phyloP scores from a whole-genome alignment of 2,113 vertebrate species.

The Sylvicapra grimmia region DNA sequence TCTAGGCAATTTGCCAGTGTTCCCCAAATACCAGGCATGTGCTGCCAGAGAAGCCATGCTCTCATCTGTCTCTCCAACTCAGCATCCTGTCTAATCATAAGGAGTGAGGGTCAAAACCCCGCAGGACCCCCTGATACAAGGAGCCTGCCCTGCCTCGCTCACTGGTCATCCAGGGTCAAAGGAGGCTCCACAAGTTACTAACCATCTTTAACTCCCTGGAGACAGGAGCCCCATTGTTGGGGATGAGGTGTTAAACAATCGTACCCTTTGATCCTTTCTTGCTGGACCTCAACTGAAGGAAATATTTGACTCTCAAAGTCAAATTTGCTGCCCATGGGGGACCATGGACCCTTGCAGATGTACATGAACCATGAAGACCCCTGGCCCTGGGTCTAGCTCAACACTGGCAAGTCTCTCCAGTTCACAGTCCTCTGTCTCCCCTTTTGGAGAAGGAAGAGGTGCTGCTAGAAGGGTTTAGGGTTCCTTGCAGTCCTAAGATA shows the following conservation, averaged over 20 bases:
- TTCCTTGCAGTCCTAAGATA: not conserved
- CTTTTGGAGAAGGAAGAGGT: not conserved
- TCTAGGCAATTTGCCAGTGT: not conserved
- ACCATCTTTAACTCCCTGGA: not conserved
- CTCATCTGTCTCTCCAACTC: not conserved
- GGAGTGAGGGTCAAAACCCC: not conserved
- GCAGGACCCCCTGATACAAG: no score
- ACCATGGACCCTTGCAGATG: not conserved
- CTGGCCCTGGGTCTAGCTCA: no score
- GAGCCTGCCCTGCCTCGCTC: accelerated
- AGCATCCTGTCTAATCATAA: not conserved
- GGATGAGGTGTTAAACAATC: accelerated
- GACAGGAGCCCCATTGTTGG: accelerated
- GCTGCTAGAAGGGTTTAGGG: accelerated
- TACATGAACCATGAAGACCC: accelerated
- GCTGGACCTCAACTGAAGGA: not conserved
- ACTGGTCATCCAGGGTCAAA: not conserved
- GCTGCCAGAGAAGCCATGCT: accelerated
- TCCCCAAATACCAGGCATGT: not conserved
- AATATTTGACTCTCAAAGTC: not conserved
- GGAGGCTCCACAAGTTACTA: accelerated
- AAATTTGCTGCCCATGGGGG: not conserved
- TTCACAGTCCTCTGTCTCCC: no score
- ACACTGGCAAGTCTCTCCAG: not conserved
- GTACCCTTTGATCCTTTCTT: accelerated